Evolutionary conservation across 1,140 invertebrate species (phyloP), one percentile per base, ranked within the genome.

Genomic region (Euwallacea similis): DNA sequence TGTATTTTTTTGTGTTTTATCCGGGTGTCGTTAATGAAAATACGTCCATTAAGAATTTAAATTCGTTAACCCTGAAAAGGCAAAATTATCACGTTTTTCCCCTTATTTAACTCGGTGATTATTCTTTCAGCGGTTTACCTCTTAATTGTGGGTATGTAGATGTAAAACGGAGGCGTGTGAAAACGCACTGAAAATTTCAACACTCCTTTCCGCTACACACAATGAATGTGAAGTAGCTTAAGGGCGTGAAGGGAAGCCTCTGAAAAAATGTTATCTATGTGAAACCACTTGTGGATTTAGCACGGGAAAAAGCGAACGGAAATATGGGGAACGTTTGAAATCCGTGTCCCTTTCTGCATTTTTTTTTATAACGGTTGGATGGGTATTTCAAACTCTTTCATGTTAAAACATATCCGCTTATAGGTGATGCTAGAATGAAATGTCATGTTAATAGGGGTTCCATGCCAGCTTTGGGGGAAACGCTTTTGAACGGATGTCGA

Each of bases 161-260:
- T 64, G 69, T 63, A 70, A 70, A 70, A 70, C 59, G 53, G 21
- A 33, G 21, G 43, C 53, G 61, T 70, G 62, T 70, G 69, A 70
- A 70, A 70, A 70, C 61, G 42, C 69, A 59, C 54, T 70, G 69
- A 70, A 70, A 70, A 64, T 70, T 70, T 70, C 62, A 70, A 70
- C 69, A 53, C 69, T 9, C 62, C 64, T 70, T 65, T 65, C 62
- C 69, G 60, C 47, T 43, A 65, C 69, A 59, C 62, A 70, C 69
- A 65, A 70, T 70, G 69, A 70, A 70, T 70, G 62, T 43, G 69
- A 70, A 64, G 61, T 70, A 70, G 68, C 67, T 68, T 47, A 41
- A 46, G 66, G 66, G 66, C 42, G 66, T 60, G 33, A 41, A 69
- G 21, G 21, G 53, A 63, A 69, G 54, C 50, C 59, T 63, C 41